These are phyloP conservation scores for Pristionchus exspectatus DNA, from an alignment of 2,888 invertebrate species.

Conservation along the genomic window DNA sequence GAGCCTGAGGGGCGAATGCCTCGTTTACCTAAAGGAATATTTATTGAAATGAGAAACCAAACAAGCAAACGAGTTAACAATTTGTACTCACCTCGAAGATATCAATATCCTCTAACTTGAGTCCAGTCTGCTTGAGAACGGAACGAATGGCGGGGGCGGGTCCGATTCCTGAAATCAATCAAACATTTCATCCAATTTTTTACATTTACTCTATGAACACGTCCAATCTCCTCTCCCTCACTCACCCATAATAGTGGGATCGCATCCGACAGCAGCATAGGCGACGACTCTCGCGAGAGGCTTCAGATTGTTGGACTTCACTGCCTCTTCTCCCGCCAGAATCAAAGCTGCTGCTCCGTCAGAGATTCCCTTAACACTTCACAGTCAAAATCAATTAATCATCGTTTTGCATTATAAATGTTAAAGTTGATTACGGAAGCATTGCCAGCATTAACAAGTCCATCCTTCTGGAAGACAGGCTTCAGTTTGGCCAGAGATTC, in stretches of 20 bases:
- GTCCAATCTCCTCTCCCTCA: no score
- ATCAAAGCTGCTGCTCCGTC: conserved; percentile 97
- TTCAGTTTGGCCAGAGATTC: conserved; percentile 90
- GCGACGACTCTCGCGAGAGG: conserved; percentile 93
- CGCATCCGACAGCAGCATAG: conserved; percentile 91
- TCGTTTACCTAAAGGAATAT: conserved; percentile 86
- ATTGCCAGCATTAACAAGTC: conserved; percentile 77
- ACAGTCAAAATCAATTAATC: not conserved
- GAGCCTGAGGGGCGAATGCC: conserved; percentile 95
- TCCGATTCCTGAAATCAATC: conserved; percentile 77
- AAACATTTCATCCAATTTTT: not conserved
- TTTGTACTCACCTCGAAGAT: conserved; percentile 83
- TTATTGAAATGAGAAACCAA: not conserved
- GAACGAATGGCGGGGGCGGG: conserved; percentile 94
- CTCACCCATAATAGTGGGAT: conserved; percentile 95
- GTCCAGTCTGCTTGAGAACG: conserved; percentile 88
- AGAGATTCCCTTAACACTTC: conserved; percentile 85
- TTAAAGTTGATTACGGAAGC: conserved; percentile 67
- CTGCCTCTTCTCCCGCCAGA: conserved; percentile 92
- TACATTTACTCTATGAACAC: not conserved
- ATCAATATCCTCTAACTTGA: conserved; percentile 91
- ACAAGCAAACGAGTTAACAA: not conserved
- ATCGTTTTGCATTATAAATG: not conserved
- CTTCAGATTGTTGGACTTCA: conserved; percentile 87
- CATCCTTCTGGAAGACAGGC: conserved; percentile 77